Evolutionary conservation across 1,140 invertebrate genomes (phyloP), one percentile per base, ranked within the genome.

Genomic region (Conus ventricosus): DNA sequence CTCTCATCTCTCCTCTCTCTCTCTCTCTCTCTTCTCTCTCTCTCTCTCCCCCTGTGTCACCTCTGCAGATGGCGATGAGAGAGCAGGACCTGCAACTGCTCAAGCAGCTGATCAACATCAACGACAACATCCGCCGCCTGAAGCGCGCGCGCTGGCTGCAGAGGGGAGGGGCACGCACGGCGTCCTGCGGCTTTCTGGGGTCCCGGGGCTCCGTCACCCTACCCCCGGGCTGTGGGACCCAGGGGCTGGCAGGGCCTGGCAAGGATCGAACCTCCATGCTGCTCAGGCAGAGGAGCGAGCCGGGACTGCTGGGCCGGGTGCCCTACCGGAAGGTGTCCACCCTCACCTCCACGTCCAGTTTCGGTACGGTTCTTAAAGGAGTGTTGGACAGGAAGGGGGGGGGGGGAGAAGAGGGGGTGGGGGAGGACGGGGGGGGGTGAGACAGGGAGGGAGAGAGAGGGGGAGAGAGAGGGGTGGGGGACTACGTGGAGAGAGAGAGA

Each of bases 61-160:
- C 6, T 4, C 25, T 25, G 15, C 39, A 85, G 84, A 27, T 75
- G 25, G 84, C 84, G 5, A 85, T 85, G 84, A 39, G 63, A 51
- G 27, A 85, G 84, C 84, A 85, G 54, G 85, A 87, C 71, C 27
- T 78, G 15, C 71, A 78, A 5, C 75, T 87, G 0, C 85, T 87
- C 5, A 76, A 87, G 25, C 85, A 87, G 23, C 85, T 87, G n/a
- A 20, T 87, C 71, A 39, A 87, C 85, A 80, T 80, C 20, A 57
- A 78, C 71, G 23, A 87, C 71, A 80, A 55, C 67, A 78, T 87
- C 55, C 85, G 85, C 0, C 85, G 71, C 54, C 85, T 87, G 6
- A 76, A 87, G 54, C 85, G 71, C 11, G 53, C 53, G 15, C 84
- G 84, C 63, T 85, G 15, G 27, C n/a, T 51, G 13, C 63, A 53